Conservation (phyloP, 2,113 vertebrate species). For the Pipa parva region DNA sequence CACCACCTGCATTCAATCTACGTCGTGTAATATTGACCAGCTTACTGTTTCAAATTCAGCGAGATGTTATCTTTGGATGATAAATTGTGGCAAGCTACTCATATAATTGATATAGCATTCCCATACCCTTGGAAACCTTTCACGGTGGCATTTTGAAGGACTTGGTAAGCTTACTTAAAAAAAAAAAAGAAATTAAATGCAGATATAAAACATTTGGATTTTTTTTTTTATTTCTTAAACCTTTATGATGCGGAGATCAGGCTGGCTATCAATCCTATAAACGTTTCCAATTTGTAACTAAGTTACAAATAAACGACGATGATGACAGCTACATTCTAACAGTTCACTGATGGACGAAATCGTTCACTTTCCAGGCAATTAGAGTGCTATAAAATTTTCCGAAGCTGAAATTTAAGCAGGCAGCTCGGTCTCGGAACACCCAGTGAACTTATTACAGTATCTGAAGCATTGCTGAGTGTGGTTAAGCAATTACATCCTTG, state of each 20-base stretch:
- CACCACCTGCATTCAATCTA: constrained; percentile 46
- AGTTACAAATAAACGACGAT: constrained; percentile 24
- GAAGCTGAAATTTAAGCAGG: background rate
- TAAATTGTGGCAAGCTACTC: constrained; percentile 62
- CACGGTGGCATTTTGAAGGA: constrained; percentile 69
- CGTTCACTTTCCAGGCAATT: constrained; percentile 34
- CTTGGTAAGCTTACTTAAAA: constrained; percentile 45
- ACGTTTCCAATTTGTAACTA: constrained; percentile 29
- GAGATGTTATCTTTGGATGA: constrained; percentile 73
- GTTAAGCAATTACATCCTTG: too few relatives aligned
- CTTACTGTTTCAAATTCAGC: constrained; percentile 54
- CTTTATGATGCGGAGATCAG: background rate
- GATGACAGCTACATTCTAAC: background rate
- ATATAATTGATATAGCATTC: constrained; percentile 74
- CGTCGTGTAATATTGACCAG: constrained; percentile 52
- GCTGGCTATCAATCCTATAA: constrained; percentile 15
- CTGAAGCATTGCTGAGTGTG: background rate
- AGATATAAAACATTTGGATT: constrained; percentile 47
- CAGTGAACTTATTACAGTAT: background rate
- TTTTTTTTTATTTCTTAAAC: background rate
- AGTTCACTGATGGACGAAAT: constrained; percentile 6
- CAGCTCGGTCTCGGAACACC: background rate
- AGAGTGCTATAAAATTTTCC: constrained; percentile 20
- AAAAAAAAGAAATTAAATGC: constrained; percentile 48
- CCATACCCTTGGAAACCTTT: constrained; percentile 65